phyloP scores from a whole-genome alignment of 1,140 invertebrate species.

The Tigriopus japonicus region DNA sequence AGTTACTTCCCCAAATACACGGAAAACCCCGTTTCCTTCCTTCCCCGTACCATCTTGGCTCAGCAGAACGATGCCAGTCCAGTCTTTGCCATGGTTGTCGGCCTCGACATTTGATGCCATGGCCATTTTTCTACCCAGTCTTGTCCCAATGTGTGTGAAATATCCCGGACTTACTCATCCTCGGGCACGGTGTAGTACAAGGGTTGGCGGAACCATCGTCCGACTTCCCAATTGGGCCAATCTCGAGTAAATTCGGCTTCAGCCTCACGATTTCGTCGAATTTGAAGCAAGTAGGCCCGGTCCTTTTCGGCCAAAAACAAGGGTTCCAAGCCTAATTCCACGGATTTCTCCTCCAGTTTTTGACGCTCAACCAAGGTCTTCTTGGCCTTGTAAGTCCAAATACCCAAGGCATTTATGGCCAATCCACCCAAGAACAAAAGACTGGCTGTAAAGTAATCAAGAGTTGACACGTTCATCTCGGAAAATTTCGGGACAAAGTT shows the following conservation, averaged over 20 bases:
- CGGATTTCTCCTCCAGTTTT: slow-evolving; percentile 50
- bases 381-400: slow-evolving; percentile 24
- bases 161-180: not conserved
- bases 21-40: too few species aligned
- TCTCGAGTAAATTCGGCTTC: slow-evolving; percentile 16
- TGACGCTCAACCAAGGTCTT: slow-evolving; percentile 25
- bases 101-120: too few species aligned
- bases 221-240: slow-evolving; percentile 16
- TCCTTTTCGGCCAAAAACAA: slow-evolving; percentile 59
- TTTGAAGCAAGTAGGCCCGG: slow-evolving; percentile 52
- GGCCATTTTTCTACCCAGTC: too few species aligned
- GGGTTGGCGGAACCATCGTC: slow-evolving; percentile 12
- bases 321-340: slow-evolving; percentile 48
- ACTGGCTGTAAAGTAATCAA: not conserved
- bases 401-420: slow-evolving; percentile 11
- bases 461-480: too few species aligned
- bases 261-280: slow-evolving; percentile 9
- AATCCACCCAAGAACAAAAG: slow-evolving; percentile 12
- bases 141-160: too few species aligned
- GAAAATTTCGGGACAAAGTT: too few species aligned
- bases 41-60: too few species aligned
- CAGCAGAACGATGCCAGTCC: too few species aligned
- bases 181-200: slow-evolving; percentile 4
- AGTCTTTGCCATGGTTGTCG: too few species aligned
- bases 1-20: too few species aligned